These are phyloP conservation scores for Chanos chanos DNA, from an alignment of 2,797 vertebrate species.

Conservation along the genomic window DNA sequence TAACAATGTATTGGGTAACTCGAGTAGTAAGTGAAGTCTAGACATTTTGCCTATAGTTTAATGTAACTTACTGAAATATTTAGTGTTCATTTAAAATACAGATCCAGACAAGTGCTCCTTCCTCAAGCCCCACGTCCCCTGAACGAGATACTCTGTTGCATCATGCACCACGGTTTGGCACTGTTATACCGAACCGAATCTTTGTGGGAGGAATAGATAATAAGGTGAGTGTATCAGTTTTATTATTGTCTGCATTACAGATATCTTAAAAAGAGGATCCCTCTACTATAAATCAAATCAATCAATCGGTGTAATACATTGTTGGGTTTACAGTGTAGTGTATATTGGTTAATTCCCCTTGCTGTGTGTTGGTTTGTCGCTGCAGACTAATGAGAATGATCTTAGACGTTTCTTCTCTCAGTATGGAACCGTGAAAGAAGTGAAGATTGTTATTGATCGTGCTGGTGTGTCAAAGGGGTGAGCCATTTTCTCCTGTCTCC, in stretches of 20 bases:
- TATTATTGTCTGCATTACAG: neutral
- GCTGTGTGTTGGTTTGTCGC: slow-evolving; percentile 18
- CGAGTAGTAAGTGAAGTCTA: neutral
- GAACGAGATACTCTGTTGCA: slow-evolving; percentile 50
- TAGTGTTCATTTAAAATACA: slow-evolving; percentile 30
- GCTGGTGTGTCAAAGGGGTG: slow-evolving; percentile 82
- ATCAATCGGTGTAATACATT: neutral
- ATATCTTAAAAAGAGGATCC: no score
- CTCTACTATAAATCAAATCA: neutral
- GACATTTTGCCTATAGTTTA: neutral
- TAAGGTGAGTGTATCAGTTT: slow-evolving; percentile 64
- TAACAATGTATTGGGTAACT: no score
- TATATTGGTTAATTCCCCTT: neutral
- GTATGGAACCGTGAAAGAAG: slow-evolving; percentile 79
- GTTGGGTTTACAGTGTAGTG: neutral
- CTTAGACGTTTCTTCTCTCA: slow-evolving; percentile 80
- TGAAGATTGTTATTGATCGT: slow-evolving; percentile 82
- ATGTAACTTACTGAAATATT: slow-evolving; percentile 38
- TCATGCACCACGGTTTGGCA: slow-evolving; percentile 59
- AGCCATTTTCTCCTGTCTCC: slow-evolving; percentile 44
- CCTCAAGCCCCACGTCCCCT: slow-evolving; percentile 56
- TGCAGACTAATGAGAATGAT: slow-evolving; percentile 78
- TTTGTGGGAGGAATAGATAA: slow-evolving; percentile 84
- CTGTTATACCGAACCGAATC: slow-evolving; percentile 80
- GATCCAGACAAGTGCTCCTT: slow-evolving; percentile 64